Evolutionary conservation across 2,888 invertebrate genomes (phyloP).

Genomic region (Campoplex capitator): DNA sequence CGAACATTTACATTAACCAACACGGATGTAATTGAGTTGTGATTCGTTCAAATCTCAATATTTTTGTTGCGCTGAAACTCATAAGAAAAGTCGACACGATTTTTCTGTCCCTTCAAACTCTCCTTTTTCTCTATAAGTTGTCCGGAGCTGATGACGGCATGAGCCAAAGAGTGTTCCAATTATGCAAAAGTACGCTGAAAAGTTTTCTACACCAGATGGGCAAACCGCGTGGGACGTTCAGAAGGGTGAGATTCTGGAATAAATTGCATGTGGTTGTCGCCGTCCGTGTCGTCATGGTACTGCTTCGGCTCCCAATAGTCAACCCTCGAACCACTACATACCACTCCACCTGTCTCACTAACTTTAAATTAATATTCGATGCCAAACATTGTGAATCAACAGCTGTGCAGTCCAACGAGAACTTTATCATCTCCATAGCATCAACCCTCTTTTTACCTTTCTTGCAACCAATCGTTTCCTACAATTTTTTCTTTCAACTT

Average conservation of each 20-base stretch:
- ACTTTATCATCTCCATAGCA: conserved; percentile 60
- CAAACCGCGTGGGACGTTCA: conserved; percentile 43
- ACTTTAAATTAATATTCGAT: conserved; percentile 82
- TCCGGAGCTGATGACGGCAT: conserved; percentile 61
- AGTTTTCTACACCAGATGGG: conserved; percentile 59
- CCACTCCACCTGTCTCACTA: conserved; percentile 59
- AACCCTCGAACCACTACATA: conserved; percentile 16
- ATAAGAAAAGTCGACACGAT: conserved; percentile 36
- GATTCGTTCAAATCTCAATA: neutral
- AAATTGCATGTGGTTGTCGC: conserved; percentile 55
- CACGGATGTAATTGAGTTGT: neutral
- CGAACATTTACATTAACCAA: neutral
- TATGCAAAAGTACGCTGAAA: conserved; percentile 78
- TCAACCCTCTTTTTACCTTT: conserved; percentile 31
- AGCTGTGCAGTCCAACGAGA: conserved; percentile 69
- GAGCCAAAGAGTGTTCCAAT: conserved; percentile 80
- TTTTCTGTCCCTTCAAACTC: neutral
- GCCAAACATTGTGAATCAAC: conserved; percentile 80
- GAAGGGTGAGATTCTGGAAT: conserved; percentile 48
- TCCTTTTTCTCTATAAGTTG: conserved; percentile 33
- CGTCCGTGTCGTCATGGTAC: conserved; percentile 53
- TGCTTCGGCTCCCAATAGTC: conserved; percentile 57
- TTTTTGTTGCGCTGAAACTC: conserved; percentile 22
- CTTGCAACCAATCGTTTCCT: conserved; percentile 58
- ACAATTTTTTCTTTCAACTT: conserved; percentile 44